Conservation (phyloP, 2,797 vertebrate genomes). For the Pipistrellus pipistrellus region DNA sequence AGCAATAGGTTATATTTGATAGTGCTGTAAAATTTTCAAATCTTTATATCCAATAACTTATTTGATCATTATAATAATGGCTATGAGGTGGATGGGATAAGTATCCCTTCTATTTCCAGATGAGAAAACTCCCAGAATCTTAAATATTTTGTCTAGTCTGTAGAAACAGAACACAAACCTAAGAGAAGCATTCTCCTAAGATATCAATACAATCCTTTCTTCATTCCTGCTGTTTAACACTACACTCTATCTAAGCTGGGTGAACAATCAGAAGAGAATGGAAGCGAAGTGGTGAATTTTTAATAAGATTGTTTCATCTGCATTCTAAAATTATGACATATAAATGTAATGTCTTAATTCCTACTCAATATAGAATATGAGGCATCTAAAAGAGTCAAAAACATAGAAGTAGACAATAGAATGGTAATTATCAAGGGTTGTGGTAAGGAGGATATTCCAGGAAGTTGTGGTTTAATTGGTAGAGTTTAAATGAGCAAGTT, state of each 20-base stretch:
- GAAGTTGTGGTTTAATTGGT: background rate
- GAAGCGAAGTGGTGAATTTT: background rate
- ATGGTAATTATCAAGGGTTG: background rate
- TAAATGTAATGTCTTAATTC: background rate
- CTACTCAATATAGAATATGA: background rate
- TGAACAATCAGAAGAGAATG: background rate
- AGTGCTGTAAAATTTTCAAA: background rate
- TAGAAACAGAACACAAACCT: background rate
- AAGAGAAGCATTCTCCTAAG: background rate
- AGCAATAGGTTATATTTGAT: background rate
- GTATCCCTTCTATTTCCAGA: background rate
- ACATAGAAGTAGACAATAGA: background rate
- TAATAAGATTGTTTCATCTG: background rate
- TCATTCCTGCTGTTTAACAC: background rate
- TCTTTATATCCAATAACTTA: background rate
- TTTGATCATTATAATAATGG: background rate
- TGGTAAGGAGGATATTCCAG: background rate
- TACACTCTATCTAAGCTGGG: background rate
- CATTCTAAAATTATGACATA: constrained; percentile 14
- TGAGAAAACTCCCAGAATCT: background rate
- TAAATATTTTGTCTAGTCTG: background rate
- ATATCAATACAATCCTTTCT: background rate
- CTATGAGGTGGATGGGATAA: background rate
- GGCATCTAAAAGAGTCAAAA: background rate
- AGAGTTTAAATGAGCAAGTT: background rate